phyloP scores from a whole-genome alignment of 2,888 invertebrate species.

The Monochamus alternatus region DNA sequence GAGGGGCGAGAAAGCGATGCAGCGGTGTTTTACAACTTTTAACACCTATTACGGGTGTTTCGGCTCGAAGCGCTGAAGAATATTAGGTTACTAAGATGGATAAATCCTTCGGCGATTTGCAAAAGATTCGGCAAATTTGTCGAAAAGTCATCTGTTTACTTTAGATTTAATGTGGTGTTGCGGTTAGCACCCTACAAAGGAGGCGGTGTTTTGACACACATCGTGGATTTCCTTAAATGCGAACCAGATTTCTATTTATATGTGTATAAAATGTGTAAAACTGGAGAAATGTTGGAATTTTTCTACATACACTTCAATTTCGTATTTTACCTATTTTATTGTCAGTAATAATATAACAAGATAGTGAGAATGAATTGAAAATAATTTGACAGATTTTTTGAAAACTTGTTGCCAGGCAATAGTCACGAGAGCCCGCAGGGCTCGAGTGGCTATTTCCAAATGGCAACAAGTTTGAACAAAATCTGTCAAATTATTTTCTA shows the following conservation, averaged over 20 bases:
- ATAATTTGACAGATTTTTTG: too few species aligned
- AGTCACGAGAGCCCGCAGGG: too few species aligned
- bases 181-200: background rate
- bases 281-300: too few species aligned
- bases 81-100: constrained; percentile 29
- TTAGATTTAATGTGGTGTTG: constrained; percentile 16
- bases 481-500: too few species aligned
- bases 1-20: background rate
- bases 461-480: too few species aligned
- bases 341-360: too few species aligned
- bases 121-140: constrained; percentile 18
- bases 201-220: background rate
- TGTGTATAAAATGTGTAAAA: too few species aligned
- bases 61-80: constrained; percentile 6
- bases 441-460: too few species aligned
- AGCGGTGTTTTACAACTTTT: constrained; percentile 38
- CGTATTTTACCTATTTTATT: too few species aligned
- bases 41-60: constrained; percentile 35
- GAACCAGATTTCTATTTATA: background rate
- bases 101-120: constrained; percentile 23
- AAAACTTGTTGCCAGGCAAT: too few species aligned
- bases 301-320: too few species aligned
- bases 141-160: constrained; percentile 16
- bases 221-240: background rate
- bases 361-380: too few species aligned